Evolutionary conservation across 2,888 invertebrate species (phyloP).

Genomic region (Drosophila paracracens): DNA sequence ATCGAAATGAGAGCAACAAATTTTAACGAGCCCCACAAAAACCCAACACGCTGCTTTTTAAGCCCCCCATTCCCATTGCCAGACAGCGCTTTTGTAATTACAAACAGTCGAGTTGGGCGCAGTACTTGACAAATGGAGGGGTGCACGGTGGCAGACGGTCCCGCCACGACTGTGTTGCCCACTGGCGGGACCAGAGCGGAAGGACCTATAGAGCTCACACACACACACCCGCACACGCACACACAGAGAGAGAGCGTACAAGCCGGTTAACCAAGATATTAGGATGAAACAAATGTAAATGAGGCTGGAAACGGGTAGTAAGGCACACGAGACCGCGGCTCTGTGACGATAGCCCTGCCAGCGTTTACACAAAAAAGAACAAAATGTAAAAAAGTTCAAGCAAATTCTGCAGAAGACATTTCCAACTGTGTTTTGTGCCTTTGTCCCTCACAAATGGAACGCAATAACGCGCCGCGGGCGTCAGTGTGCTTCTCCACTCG

Average conservation of each 20-base stretch:
- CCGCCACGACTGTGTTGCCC: constrained; percentile 8
- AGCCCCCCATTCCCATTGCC: constrained; percentile 46
- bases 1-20: constrained; percentile 79
- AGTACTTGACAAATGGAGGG: constrained; percentile 73
- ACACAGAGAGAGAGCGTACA: constrained; percentile 24
- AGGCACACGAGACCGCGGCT: constrained; percentile 12
- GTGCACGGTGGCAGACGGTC: constrained; percentile 8
- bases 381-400: constrained; percentile 39
- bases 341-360: constrained; percentile 35
- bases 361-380: constrained; percentile 30
- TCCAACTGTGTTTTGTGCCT: constrained; percentile 62
- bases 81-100: constrained; percentile 67
- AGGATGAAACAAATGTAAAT: constrained; percentile 78
- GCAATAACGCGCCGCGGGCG: constrained; percentile 56
- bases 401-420: constrained; percentile 70
- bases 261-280: constrained; percentile 78
- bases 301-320: constrained; percentile 37
- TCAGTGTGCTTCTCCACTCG: constrained; percentile 11
- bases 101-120: constrained; percentile 75
- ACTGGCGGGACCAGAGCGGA: constrained; percentile 14
- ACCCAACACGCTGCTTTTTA: constrained; percentile 68
- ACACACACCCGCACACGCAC: constrained; percentile 16
- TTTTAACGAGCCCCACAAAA: constrained; percentile 78
- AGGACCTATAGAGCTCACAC: constrained; percentile 13
- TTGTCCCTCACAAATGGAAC: constrained; percentile 61